These are phyloP conservation scores for Crioceris asparagi DNA, from an alignment of 2,888 invertebrate species.

Conservation along the genomic window DNA sequence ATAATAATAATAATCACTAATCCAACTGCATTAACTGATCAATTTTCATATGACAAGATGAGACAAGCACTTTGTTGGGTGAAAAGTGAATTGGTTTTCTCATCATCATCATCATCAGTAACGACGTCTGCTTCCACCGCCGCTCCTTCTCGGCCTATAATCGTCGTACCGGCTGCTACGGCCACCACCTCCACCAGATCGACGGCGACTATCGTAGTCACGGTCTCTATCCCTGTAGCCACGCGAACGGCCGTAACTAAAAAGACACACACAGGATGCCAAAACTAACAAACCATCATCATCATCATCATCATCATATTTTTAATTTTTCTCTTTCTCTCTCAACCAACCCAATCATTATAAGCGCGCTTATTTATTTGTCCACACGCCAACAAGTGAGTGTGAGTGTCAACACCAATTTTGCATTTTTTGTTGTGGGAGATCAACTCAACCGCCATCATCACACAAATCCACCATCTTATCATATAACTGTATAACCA, in stretches of 20 bases:
- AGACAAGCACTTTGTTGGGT: no score
- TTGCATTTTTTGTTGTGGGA: no score
- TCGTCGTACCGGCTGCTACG: slow-evolving; percentile 20
- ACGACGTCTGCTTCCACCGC: slow-evolving; percentile 11
- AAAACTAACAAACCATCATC: slow-evolving; percentile 27
- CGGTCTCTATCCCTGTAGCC: slow-evolving; percentile 29
- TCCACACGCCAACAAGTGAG: slow-evolving; percentile 5
- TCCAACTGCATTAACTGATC: no score
- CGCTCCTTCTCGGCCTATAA: slow-evolving; percentile 12
- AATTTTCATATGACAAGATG: no score
- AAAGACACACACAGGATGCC: slow-evolving; percentile 18
- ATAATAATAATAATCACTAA: no score
- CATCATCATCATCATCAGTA: no score
- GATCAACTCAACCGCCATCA: slow-evolving; percentile 20
- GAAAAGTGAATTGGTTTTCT: no score
- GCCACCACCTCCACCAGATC: slow-evolving; percentile 15
- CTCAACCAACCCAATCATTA: no score
- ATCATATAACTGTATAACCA: slow-evolving; percentile 36
- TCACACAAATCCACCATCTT: slow-evolving; percentile 29
- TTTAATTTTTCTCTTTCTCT: slow-evolving; percentile 10
- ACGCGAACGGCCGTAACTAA: slow-evolving; percentile 34
- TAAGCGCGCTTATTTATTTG: no score
- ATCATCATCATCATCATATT: slow-evolving; percentile 11
- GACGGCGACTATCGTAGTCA: slow-evolving; percentile 32
- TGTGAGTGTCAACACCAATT: no score